Evolutionary conservation across 1,140 invertebrate genomes (phyloP), one percentile per base, ranked within the genome.

Genomic region (Drosophila chauvacae): DNA sequence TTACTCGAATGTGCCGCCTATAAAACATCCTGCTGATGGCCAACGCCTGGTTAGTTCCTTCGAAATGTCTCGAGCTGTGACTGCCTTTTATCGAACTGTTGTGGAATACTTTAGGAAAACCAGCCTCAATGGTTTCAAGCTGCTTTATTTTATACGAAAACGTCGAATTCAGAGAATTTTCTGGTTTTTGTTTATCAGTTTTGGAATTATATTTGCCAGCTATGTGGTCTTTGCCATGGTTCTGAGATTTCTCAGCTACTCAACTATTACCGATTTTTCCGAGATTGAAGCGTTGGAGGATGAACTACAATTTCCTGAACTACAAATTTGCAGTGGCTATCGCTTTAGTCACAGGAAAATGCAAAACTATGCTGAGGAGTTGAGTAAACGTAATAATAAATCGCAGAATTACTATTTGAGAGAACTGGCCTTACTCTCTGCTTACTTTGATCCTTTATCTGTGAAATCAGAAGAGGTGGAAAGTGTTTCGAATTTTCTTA

Each of bases 81-180:
- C 39, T 16, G 71, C 65, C 62, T 66, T 79, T 9, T 16, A 58
- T 30, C 63, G 37, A 5, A 88, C 84, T 4, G 64, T 77, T 33
- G 77, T 88, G n/a, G 85, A 88, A 58, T 88, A 84, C 47, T 88
- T 90, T 55, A 76, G 68, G 9, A 81, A 81, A 58, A 88, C 84
- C 14, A 88, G 85, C 33, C 77, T 88, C 18, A 90, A 88, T 72
- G 84, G 84, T 10, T 88, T 88, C 26, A 80, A 85, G 0, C 23
- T 88, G 48, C 45, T 88, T 13, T 90, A 90, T 41, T 90, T 81
- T 33, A 68, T 90, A 14, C 56, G 84, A 6, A 41, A 59, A n/a
- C 85, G 84, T 35, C 62, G 69, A 50, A 66, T 74, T 35, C 84
- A 88, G 42, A 48, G 84, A 37, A 37, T 90, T 30, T 75, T 81